Base-by-base conservation (phyloP, 2,797 vertebrate genomes). In the Acomys russatus region DNA sequence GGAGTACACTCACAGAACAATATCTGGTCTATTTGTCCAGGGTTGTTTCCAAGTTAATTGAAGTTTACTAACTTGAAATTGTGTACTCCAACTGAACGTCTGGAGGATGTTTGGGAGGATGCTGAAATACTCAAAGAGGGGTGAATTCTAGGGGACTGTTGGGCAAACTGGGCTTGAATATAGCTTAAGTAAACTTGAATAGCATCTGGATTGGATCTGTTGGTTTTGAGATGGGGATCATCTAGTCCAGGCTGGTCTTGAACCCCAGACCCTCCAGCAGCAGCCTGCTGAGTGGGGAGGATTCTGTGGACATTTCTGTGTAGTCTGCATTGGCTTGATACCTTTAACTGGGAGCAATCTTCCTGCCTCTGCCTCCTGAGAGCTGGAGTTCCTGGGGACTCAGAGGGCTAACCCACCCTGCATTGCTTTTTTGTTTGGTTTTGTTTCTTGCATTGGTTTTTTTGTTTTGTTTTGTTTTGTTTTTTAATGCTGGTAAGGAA, bases 1-100 rank as follows among this genome's bases (percentile, higher is more conserved):
- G 28, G 33, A 3, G 30, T 68, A 44, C 12, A 59, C 23, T 30
- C 63, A 28, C 49, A 33, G 51, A 35, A n/a, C 73, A 78, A 25
- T 59, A 10, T 59, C 76, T 80, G 83, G 66, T 54, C 80, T 82
- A n/a, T 86, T 83, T 91, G 35, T 91, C 87, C 83, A 49, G 92
- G n/a, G 22, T 56, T 83, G 49, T 92, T 38, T 94, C 30, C 73
- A 73, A 79, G 79, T 73, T 33, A 79, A 79, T 15, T 92, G 82
- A 59, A 59, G 83, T 92, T 94, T 92, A 56, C 56, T 70, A 90
- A 71, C 44, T 80, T 93, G 76, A 76, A 94, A 66, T 28, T 56
- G n/a, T 90, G 79, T 68, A 85, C 73, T 84, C 92, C 54, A 92
- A 49, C 90, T 54, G n/a, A 92, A 88, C 22, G 71, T 49, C 74